Percentiles rank a stretch among this genome's conserved stretches.
phyloP scores from a whole-genome alignment of 2,888 invertebrate genomes.

The Capitulum mitella region DNA sequence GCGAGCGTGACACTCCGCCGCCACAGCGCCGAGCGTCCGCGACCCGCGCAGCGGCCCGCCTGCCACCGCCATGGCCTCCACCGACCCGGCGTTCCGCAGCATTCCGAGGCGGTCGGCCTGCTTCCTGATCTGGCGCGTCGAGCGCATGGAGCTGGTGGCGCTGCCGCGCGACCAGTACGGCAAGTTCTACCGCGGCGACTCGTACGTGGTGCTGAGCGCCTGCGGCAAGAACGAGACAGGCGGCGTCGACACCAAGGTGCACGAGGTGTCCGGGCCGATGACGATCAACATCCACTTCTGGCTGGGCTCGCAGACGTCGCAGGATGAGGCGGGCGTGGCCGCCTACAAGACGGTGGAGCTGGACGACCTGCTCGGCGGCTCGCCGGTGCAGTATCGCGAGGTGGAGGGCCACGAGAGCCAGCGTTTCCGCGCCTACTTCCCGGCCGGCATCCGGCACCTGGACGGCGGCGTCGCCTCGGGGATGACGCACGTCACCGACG shows the following conservation, averaged over 20 bases:
- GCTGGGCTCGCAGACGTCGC: slow-evolving; percentile 65
- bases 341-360: slow-evolving; percentile 81
- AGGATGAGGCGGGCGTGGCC: slow-evolving; percentile 75
- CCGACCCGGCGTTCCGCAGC: slow-evolving; percentile 62
- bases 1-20: background rate
- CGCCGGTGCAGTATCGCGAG: slow-evolving; percentile 74
- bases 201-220: slow-evolving; percentile 71
- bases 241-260: background rate
- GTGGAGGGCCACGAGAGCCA: slow-evolving; percentile 75
- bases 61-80: background rate
- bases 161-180: slow-evolving; percentile 70
- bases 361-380: slow-evolving; percentile 67
- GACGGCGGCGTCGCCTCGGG: slow-evolving; percentile 52
- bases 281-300: slow-evolving; percentile 88
- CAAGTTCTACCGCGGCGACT: slow-evolving; percentile 72
- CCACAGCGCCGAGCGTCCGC: background rate
- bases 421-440: slow-evolving; percentile 78
- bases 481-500: slow-evolving; percentile 49
- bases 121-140: slow-evolving; percentile 82
- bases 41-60: background rate
- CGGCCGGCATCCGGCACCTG: slow-evolving; percentile 56
- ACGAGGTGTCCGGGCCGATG: slow-evolving; percentile 43
- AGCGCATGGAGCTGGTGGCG: slow-evolving; percentile 68
- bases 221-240: slow-evolving; percentile 49
- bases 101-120: slow-evolving; percentile 67